Conservation (phyloP, 2,113 vertebrate genomes). For the Mobula hypostoma region DNA sequence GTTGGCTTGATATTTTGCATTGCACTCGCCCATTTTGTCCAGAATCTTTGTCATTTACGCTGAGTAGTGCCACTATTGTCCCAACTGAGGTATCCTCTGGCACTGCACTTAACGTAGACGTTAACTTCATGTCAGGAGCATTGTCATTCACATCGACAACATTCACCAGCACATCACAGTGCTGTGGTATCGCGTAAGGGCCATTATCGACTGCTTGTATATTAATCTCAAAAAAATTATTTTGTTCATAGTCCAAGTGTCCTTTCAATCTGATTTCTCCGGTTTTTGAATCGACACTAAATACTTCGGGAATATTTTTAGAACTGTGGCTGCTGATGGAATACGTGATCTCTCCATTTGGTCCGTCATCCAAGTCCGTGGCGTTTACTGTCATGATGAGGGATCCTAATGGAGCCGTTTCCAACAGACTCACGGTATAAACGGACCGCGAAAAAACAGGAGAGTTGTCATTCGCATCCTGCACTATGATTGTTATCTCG, state of each 20-base stretch:
- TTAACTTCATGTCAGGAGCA: slow-evolving; percentile 53
- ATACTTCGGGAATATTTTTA: slow-evolving; percentile 43
- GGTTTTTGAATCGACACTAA: slow-evolving; percentile 44
- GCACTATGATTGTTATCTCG: slow-evolving; percentile 43
- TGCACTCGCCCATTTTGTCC: no score
- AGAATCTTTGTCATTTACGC: background rate
- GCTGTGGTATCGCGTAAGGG: slow-evolving; percentile 44
- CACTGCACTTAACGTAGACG: slow-evolving; percentile 50
- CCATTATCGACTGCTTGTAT: slow-evolving; percentile 44
- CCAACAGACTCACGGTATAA: slow-evolving; percentile 46
- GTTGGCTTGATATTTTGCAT: no score
- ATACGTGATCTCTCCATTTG: slow-evolving; percentile 49
- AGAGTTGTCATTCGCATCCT: slow-evolving; percentile 52
- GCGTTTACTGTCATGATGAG: slow-evolving; percentile 44
- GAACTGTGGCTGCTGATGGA: slow-evolving; percentile 49
- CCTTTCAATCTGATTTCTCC: slow-evolving; percentile 55
- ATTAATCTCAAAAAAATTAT: slow-evolving; percentile 43
- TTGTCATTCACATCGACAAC: slow-evolving; percentile 64
- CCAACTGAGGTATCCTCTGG: slow-evolving; percentile 46
- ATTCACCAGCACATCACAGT: slow-evolving; percentile 56
- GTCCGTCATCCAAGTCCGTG: slow-evolving; percentile 48
- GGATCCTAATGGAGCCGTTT: slow-evolving; percentile 43
- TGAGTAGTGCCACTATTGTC: slow-evolving; percentile 50
- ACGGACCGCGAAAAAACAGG: slow-evolving; percentile 48
- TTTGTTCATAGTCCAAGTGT: slow-evolving; percentile 47